phyloP scores from a whole-genome alignment of 2,888 invertebrate genomes.

The Phoenoteleia sp. region DNA sequence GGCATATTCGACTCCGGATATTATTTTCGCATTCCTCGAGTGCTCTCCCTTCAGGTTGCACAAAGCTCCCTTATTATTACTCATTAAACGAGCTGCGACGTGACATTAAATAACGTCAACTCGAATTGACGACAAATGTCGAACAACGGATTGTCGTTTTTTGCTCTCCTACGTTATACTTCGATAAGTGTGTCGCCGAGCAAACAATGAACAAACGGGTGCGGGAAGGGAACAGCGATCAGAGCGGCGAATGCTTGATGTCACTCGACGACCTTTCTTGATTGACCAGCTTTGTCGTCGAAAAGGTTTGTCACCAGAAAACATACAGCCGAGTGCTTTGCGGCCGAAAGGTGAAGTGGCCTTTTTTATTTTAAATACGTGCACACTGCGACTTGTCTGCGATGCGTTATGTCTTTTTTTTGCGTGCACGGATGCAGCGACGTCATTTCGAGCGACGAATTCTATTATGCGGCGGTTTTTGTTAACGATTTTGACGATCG shows the following conservation, averaged over 20 bases:
- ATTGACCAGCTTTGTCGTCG: slow-evolving; percentile 68
- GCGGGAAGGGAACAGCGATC: slow-evolving; percentile 26
- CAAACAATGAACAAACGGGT: slow-evolving; percentile 32
- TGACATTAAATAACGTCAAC: too few relatives aligned
- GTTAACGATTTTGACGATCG: slow-evolving; percentile 27
- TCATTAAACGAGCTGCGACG: too few relatives aligned
- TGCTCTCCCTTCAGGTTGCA: too few relatives aligned
- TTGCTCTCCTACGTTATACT: too few relatives aligned
- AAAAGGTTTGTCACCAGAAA: slow-evolving; percentile 70
- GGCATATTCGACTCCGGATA: slow-evolving; percentile 12
- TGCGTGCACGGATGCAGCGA: slow-evolving; percentile 8
- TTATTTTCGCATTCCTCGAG: neutral
- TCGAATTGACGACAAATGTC: too few relatives aligned
- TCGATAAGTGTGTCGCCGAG: slow-evolving; percentile 44
- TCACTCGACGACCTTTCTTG: slow-evolving; percentile 58
- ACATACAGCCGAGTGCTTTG: neutral
- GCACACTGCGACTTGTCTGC: too few relatives aligned
- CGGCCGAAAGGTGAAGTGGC: slow-evolving; percentile 10
- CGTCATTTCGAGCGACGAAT: slow-evolving; percentile 25
- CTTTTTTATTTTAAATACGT: slow-evolving; percentile 29
- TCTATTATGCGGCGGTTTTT: slow-evolving; percentile 41
- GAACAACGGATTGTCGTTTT: too few relatives aligned
- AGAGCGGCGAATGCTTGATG: slow-evolving; percentile 34
- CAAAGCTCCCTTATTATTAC: too few relatives aligned
- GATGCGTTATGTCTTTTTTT: slow-evolving; percentile 49